Base-by-base conservation (phyloP, 1,140 invertebrate species). In the Cherax quadricarinatus region DNA sequence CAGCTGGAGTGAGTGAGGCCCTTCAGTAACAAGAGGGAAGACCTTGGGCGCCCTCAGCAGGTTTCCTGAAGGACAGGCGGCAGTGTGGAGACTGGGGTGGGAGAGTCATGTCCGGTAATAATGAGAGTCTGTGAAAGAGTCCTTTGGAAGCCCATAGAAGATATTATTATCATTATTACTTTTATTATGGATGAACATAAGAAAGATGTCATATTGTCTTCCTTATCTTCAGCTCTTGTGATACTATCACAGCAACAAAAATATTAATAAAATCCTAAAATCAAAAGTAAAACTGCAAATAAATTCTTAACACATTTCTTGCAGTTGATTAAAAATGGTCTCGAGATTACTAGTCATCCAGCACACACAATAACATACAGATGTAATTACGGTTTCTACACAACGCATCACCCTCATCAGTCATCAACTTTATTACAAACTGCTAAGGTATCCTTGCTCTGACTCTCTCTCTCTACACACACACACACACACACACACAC, bases 71-170 rank as follows among this genome's bases (percentile, higher is more conserved):
- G 66, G 66, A 57, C 6, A 57, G 53, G 9, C 1, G 14, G 53
- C 53, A 57, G n/a, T 75, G 70, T 75, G 70, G 24, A 4, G 70
- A 7, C 51, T 3, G 21, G 51, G 51, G 18, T n/a, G 48, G 30
- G 48, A 18, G 81, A 30, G 53, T 57, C 21, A 60, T 4, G 53
- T 83, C 81, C 24, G 10, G 51, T 60, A 24, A 60, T 53, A 83
- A 21, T 83, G 81, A 57, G 30, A 48, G 81, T 57, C 81, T 83
- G 81, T 83, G 30, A 48, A 57, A 60, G 81, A 51, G 81, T 83
- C 81, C 57, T 83, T 83, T 53, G 81, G 57, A 83, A 60, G 51
- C 81, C 81, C 81, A n/a, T 83, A 83, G 81, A 83, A 83, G 81
- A 83, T 83, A 83, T 83, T 83, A 82, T 82, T 53, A 53, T 82